A percentile compares a stretch with the other conserved stretches of the same genome.
phyloP scores from a whole-genome alignment of 2,797 vertebrate genomes.

The Myiotriccus ornatus region DNA sequence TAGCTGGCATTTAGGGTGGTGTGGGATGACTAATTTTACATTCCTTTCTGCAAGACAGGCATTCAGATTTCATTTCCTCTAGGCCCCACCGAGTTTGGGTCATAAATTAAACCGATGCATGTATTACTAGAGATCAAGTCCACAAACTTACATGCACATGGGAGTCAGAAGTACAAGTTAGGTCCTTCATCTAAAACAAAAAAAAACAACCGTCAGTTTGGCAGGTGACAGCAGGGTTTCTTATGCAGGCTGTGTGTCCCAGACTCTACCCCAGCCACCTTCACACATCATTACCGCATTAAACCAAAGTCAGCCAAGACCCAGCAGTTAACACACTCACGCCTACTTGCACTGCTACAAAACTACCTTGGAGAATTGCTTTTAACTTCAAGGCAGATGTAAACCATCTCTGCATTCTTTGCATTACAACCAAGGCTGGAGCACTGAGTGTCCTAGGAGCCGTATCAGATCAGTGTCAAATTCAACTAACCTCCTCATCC shows the following conservation, averaged over 20 bases:
- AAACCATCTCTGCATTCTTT: neutral
- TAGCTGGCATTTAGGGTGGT: neutral
- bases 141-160: constrained; percentile 11
- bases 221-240: neutral
- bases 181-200: constrained; percentile 43
- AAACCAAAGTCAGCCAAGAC: neutral
- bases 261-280: neutral
- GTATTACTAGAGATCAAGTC: neutral
- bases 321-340: neutral
- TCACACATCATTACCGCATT: neutral
- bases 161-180: constrained; percentile 36
- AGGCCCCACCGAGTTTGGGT: neutral
- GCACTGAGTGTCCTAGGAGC: neutral
- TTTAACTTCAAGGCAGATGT: neutral
- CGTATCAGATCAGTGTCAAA: neutral
- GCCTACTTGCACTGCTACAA: neutral
- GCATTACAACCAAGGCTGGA: neutral
- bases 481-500: neutral
- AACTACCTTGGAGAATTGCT: neutral
- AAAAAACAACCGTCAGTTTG: neutral
- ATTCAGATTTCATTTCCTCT: neutral
- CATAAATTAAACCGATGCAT: neutral
- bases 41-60: constrained; percentile 25
- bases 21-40: constrained; percentile 13
- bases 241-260: neutral